These are phyloP conservation scores for Helogale parvula DNA, from an alignment of 2,113 vertebrate genomes.

Conservation along the genomic window DNA sequence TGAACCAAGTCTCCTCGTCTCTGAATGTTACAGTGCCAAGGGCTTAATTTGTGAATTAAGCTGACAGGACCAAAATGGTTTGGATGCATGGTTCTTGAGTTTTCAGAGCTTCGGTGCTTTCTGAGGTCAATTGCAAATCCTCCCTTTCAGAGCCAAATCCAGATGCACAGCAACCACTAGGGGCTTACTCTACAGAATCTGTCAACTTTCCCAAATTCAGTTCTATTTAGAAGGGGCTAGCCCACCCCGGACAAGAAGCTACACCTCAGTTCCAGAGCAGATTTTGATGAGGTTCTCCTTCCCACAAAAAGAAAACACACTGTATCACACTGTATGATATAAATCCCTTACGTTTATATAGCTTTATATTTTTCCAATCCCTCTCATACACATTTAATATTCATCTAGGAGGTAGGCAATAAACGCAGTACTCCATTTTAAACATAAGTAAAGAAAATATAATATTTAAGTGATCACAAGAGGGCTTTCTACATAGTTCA, in stretches of 20 bases:
- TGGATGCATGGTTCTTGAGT: not conserved
- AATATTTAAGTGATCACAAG: not conserved
- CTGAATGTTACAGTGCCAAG: not conserved
- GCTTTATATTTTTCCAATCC: not conserved
- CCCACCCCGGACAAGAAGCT: not conserved
- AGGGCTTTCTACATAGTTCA: not conserved
- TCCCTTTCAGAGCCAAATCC: not conserved
- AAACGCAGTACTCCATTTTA: not conserved
- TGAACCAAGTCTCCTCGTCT: not conserved
- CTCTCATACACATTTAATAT: not conserved
- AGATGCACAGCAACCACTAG: not conserved
- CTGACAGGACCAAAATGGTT: not conserved
- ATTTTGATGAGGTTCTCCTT: not conserved
- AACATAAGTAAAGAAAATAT: not conserved
- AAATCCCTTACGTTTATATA: not conserved
- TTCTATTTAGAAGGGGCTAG: not conserved
- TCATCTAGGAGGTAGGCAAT: not conserved
- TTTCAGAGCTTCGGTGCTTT: not conserved
- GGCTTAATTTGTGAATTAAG: not conserved
- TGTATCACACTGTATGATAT: not conserved
- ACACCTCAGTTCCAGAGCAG: not conserved
- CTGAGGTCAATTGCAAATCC: not conserved
- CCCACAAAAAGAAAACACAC: not conserved
- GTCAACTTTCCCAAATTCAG: not conserved
- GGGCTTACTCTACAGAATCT: not conserved